These are phyloP conservation scores for Tipula confusa DNA, from an alignment of 2,888 invertebrate genomes.

Conservation along the genomic window DNA sequence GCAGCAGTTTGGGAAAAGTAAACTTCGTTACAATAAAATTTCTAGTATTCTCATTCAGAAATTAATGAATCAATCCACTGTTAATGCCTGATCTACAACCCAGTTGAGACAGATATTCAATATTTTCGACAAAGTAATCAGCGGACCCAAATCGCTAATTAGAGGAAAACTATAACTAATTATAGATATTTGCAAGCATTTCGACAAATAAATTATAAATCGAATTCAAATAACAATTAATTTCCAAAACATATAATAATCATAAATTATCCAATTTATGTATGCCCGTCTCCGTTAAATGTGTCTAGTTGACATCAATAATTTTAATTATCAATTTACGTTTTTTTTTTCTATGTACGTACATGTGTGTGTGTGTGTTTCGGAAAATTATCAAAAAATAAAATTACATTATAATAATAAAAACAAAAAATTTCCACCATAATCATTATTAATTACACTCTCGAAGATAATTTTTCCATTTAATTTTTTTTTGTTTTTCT, in stretches of 20 bases:
- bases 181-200: background rate
- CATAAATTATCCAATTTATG: background rate
- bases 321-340: background rate
- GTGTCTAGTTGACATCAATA: background rate
- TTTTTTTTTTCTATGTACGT: background rate
- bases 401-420: background rate
- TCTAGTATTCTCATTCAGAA: too few species aligned
- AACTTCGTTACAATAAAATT: too few species aligned
- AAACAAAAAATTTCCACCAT: background rate
- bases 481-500: background rate
- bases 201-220: background rate
- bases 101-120: too few species aligned
- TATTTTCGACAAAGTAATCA: too few species aligned
- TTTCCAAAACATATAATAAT: background rate
- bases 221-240: slow-evolving; percentile 12
- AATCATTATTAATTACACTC: slow-evolving; percentile 7
- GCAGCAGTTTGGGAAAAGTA: too few species aligned
- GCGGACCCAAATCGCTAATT: too few species aligned
- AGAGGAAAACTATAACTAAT: background rate
- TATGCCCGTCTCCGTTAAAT: background rate
- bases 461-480: slow-evolving; percentile 20
- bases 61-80: too few species aligned
- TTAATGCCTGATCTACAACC: too few species aligned
- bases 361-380: background rate
- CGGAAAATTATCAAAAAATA: background rate